Evolutionary conservation across 2,113 vertebrate genomes (phyloP).

Genomic region (Toxotes chatareus): DNA sequence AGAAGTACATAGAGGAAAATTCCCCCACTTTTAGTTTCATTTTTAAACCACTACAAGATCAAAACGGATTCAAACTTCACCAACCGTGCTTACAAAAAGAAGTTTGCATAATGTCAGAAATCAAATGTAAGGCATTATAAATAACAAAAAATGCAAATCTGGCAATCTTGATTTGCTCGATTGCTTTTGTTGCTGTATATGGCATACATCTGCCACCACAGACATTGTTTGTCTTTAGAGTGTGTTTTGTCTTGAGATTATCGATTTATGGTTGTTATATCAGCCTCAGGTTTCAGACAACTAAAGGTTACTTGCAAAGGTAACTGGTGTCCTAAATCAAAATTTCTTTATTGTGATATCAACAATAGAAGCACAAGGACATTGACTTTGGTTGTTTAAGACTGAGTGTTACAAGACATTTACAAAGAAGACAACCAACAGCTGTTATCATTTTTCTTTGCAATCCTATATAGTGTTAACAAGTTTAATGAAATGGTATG

Average conservation of each 20-base stretch:
- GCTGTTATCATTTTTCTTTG: neutral
- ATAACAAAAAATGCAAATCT: neutral
- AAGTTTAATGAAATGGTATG: neutral
- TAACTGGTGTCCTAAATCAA: neutral
- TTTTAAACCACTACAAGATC: neutral
- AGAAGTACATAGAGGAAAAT: neutral
- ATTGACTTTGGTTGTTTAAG: neutral
- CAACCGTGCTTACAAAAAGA: neutral
- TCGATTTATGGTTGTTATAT: neutral
- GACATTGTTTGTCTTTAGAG: neutral
- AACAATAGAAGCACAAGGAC: neutral
- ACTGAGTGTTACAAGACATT: neutral
- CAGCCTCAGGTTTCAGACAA: neutral
- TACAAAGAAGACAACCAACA: neutral
- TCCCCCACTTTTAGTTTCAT: neutral
- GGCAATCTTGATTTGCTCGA: neutral
- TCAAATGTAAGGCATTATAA: neutral
- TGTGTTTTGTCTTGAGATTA: neutral
- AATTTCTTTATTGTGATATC: constrained; percentile 22
- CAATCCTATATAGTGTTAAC: neutral
- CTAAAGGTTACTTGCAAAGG: neutral
- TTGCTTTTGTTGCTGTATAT: neutral
- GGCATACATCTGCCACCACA: neutral
- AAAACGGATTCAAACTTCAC: neutral
- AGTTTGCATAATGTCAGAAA: neutral